phyloP scores from a whole-genome alignment of 1,140 invertebrate species.

The Steinernema feltiae region DNA sequence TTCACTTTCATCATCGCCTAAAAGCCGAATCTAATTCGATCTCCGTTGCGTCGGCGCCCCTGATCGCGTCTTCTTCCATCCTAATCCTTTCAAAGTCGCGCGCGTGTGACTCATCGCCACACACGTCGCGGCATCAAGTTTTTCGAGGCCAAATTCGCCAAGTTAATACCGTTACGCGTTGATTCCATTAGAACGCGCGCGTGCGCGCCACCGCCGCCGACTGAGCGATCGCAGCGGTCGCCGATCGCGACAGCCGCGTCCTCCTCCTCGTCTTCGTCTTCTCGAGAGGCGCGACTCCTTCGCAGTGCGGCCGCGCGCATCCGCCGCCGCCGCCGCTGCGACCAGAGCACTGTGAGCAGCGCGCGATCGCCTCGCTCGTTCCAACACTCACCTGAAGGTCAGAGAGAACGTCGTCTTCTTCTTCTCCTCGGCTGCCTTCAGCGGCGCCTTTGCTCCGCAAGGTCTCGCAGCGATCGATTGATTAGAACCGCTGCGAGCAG shows the following conservation, averaged over 20 bases:
- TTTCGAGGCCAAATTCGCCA: neutral
- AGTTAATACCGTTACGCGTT: conserved; percentile 9
- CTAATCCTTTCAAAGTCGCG: neutral
- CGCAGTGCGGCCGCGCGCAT: neutral
- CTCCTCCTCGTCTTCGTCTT: neutral
- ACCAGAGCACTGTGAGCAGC: neutral
- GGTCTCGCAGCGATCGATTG: neutral
- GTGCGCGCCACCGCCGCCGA: neutral
- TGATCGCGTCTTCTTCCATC: too few species aligned
- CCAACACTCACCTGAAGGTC: conserved; percentile 14
- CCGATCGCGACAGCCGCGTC: conserved; percentile 11
- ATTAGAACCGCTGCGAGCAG: neutral
- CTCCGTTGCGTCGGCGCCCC: too few species aligned
- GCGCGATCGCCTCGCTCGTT: neutral
- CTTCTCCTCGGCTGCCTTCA: neutral
- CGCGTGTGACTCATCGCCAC: neutral
- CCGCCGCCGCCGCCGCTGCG: neutral
- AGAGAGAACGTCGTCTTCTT: neutral
- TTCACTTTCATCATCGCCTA: too few species aligned
- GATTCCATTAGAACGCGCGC: conserved; percentile 15
- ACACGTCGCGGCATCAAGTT: neutral
- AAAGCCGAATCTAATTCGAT: too few species aligned
- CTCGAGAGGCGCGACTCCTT: neutral
- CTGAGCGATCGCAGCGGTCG: neutral
- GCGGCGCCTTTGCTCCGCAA: neutral